Percentiles rank a stretch among this genome's conserved stretches.
Conservation (phyloP, 2,888 invertebrate species). For the Arrhopalites spinosus region DNA sequence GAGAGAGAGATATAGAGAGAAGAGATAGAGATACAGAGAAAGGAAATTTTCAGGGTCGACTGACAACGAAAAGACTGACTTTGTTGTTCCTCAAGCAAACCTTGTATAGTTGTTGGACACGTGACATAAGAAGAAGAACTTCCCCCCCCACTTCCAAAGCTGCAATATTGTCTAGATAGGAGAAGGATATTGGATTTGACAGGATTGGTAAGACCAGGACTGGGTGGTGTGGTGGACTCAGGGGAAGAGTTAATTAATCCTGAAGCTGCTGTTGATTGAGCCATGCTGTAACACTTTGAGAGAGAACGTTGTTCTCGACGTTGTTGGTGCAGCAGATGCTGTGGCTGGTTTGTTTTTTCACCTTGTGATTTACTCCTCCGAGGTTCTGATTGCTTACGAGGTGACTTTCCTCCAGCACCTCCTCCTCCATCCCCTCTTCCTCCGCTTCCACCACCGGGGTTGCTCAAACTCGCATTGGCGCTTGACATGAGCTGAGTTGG, state of each 20-base stretch:
- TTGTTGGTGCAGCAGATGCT: slow-evolving; percentile 36
- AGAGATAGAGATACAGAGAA: not conserved
- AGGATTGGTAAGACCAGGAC: slow-evolving; percentile 40
- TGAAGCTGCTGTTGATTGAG: slow-evolving; percentile 41
- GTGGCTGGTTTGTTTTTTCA: slow-evolving; percentile 62
- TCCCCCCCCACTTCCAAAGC: slow-evolving; percentile 82
- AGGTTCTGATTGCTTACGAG: slow-evolving; percentile 33
- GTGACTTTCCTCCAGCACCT: slow-evolving; percentile 13
- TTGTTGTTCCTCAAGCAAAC: slow-evolving; percentile 12
- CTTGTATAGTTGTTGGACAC: slow-evolving; percentile 43
- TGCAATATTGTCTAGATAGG: slow-evolving; percentile 89
- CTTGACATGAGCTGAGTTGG: slow-evolving; percentile 37
- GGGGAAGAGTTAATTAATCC: slow-evolving; percentile 56
- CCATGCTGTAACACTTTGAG: slow-evolving; percentile 88
- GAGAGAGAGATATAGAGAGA: slow-evolving; percentile 35
- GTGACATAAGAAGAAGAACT: slow-evolving; percentile 30
- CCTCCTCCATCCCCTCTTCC: slow-evolving; percentile 11
- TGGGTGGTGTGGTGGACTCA: slow-evolving; percentile 59
- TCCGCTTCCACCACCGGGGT: slow-evolving; percentile 16
- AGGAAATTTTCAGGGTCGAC: slow-evolving; percentile 25
- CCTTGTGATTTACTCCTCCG: slow-evolving; percentile 86
- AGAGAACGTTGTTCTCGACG: slow-evolving; percentile 60
- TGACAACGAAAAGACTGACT: slow-evolving; percentile 21
- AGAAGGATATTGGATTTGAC: slow-evolving; percentile 55
- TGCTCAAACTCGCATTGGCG: slow-evolving; percentile 30